A percentile compares a stretch with the other conserved stretches of the same genome.
Conservation (phyloP, 2,888 invertebrate genomes). For the Harpagoxenus sublaevis region DNA sequence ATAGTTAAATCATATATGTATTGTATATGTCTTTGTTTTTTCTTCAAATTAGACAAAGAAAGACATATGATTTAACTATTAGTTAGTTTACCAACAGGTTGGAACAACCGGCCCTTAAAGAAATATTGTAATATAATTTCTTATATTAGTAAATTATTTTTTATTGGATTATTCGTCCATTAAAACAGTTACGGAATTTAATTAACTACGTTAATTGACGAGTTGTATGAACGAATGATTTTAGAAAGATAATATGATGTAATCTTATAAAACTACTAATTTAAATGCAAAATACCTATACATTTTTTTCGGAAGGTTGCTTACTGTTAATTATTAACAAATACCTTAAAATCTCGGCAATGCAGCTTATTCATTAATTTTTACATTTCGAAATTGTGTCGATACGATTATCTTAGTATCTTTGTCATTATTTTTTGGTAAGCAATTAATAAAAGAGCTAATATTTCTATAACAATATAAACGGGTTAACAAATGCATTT, state of each 20-base stretch:
- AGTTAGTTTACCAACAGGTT: too few relatives aligned
- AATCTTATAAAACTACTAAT: not conserved
- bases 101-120: not conserved
- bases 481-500: not conserved
- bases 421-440: constrained; percentile 17
- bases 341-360: not conserved
- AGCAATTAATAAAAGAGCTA: constrained; percentile 7
- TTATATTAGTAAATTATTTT: constrained; percentile 2
- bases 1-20: too few relatives aligned
- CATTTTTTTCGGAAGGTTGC: not conserved
- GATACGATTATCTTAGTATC: not conserved
- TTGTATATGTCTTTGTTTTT: too few relatives aligned
- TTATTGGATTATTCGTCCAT: not conserved
- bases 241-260: not conserved
- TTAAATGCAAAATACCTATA: not conserved
- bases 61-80: too few relatives aligned
- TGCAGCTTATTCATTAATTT: not conserved
- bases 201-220: not conserved
- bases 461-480: not conserved
- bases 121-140: constrained; percentile 30
- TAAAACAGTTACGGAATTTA: not conserved
- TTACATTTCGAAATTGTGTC: constrained; percentile 10
- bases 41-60: too few relatives aligned
- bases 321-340: not conserved
- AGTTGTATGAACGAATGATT: not conserved